phyloP scores from a whole-genome alignment of 2,797 vertebrate genomes.

The Poeciliopsis paucimaculata region DNA sequence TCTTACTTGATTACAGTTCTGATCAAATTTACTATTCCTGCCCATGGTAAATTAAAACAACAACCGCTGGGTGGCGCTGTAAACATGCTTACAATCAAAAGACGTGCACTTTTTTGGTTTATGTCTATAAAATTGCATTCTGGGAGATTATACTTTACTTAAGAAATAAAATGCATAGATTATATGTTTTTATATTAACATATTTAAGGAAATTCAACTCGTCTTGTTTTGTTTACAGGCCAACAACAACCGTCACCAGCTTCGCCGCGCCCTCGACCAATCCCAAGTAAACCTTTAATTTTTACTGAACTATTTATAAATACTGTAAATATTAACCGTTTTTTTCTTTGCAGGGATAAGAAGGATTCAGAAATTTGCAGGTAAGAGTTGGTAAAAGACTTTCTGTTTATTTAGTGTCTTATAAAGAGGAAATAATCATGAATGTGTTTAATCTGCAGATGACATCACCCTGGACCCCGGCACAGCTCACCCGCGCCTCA shows the following conservation, averaged over 20 bases:
- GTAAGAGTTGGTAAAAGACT: conserved; percentile 43
- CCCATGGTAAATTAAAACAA: no score
- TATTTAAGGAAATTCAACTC: neutral
- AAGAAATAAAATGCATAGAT: neutral
- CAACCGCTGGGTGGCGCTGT: no score
- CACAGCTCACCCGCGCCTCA: conserved; percentile 83
- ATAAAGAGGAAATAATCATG: neutral
- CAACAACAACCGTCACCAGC: conserved; percentile 19
- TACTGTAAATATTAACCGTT: neutral
- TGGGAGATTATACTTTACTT: neutral
- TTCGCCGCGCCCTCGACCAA: conserved; percentile 42
- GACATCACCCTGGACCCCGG: conserved; percentile 80
- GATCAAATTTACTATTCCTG: no score
- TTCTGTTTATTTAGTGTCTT: neutral
- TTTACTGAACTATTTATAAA: neutral
- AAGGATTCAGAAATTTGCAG: conserved; percentile 76
- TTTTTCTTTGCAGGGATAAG: conserved; percentile 60
- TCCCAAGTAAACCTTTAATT: conserved; percentile 63
- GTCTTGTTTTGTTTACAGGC: conserved; percentile 47
- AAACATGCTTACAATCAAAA: no score
- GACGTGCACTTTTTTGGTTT: no score
- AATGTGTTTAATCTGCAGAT: conserved; percentile 49
- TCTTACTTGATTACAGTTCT: no score
- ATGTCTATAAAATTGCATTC: no score
- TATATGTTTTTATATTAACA: neutral